Base-by-base conservation (phyloP, 2,797 vertebrate genomes). In the Leptoclinus maculatus region DNA sequence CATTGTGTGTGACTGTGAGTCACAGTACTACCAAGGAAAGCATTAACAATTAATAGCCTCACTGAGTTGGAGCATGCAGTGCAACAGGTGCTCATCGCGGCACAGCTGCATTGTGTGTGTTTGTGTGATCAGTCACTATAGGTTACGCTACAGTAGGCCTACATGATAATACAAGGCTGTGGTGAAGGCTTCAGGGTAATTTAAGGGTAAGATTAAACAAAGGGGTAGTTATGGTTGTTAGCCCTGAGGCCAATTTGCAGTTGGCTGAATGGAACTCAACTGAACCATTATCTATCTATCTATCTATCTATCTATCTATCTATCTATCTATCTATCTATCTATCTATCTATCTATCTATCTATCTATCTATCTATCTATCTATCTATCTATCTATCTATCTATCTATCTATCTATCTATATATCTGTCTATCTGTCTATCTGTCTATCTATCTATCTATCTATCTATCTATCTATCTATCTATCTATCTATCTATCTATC, bases 21-120 rank as follows among this genome's bases (percentile, higher is more conserved):
- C 41, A 21, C 8, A 58, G 32, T 16, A 47, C 64, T 77, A 75
- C 67, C 62, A 79, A 70, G 71, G 77, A 84, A 81, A 87, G 4
- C 92, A 96, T 97, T 94, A 97, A 97, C 95, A 95, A 96, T 97
- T 97, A 89, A 97, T 91, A 84, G 82, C 82, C 84, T 68, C 62
- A 73, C 74, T 82, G 74, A 74, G 95, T 93, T 95, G 58, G 66
- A 96, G 83, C 92, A 89, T 88, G 94, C 88, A 76, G 80, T 90
- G 92, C 95, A 95, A 96, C 97, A 98, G 96, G 96, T 97, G 95
- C 93, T 95, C 91, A 86, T 94, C 89, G 91, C 91, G 69, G 89
- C 88, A 85, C 89, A 87, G 88, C 87, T 93, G 89, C 84, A 76
- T 57, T 80, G 80, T 76, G 82, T 81, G 79, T 83, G 71, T 77